phyloP scores from a whole-genome alignment of 1,140 invertebrate species.

The Melanaphis sacchari region DNA sequence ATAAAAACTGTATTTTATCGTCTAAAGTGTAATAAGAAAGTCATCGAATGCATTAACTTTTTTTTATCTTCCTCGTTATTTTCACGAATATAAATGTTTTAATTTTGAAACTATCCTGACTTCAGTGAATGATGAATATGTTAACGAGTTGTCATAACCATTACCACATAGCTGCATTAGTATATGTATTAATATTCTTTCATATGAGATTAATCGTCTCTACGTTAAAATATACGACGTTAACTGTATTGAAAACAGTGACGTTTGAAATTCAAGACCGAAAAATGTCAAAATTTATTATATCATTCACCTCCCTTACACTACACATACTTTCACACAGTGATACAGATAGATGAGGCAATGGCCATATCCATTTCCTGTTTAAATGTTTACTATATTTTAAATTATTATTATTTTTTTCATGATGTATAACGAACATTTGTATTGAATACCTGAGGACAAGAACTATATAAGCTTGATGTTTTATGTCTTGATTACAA shows the following conservation, averaged over 20 bases:
- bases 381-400: neutral
- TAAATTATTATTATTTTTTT: neutral
- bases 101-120: neutral
- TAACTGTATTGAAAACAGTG: slow-evolving; percentile 7
- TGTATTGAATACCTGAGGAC: neutral
- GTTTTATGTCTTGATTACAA: neutral
- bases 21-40: slow-evolving; percentile 8
- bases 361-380: neutral
- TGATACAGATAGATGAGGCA: too few relatives aligned
- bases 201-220: neutral
- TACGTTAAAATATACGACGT: neutral
- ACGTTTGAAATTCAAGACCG: neutral
- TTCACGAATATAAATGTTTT: slow-evolving; percentile 12
- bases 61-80: neutral
- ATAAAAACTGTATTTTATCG: slow-evolving; percentile 1
- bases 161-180: neutral
- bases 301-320: neutral
- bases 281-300: neutral
- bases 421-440: neutral
- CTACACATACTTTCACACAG: too few relatives aligned
- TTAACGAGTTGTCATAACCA: slow-evolving; percentile 1
- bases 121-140: neutral
- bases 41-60: slow-evolving; percentile 1
- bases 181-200: neutral
- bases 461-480: neutral